Percentiles rank a stretch among this genome's conserved stretches.
phyloP scores from a whole-genome alignment of 2,797 vertebrate species.

The Crenichthys baileyi region DNA sequence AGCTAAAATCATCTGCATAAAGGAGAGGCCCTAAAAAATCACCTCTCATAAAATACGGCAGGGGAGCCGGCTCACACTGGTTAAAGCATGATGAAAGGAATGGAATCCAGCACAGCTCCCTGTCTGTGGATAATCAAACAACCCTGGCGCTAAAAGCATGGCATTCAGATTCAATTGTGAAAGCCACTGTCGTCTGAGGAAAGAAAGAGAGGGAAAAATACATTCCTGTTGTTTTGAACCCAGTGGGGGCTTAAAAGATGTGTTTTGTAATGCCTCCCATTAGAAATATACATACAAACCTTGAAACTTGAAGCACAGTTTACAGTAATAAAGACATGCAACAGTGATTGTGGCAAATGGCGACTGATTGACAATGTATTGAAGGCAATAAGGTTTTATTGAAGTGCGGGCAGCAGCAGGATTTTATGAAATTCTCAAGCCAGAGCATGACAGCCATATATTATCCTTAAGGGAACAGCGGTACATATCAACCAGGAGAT shows the following conservation, averaged over 20 bases:
- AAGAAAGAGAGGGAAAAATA: constrained; percentile 66
- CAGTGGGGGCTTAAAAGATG: constrained; percentile 66
- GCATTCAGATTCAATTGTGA: constrained; percentile 78
- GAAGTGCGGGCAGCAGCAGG: constrained; percentile 35
- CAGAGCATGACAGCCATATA: constrained; percentile 47
- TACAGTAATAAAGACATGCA: constrained; percentile 33
- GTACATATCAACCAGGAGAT: constrained; percentile 54
- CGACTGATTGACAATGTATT: constrained; percentile 51
- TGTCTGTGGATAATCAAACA: constrained; percentile 79
- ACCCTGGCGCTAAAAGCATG: constrained; percentile 75
- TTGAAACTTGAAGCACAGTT: constrained; percentile 31
- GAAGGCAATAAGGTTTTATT: constrained; percentile 64
- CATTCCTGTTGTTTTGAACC: constrained; percentile 74
- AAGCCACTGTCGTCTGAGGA: constrained; percentile 66
- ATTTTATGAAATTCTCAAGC: constrained; percentile 46
- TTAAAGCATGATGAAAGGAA: constrained; percentile 80
- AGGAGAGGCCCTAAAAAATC: constrained; percentile 78
- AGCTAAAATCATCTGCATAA: constrained; percentile 76
- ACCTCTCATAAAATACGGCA: constrained; percentile 75
- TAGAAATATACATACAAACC: constrained; percentile 54
- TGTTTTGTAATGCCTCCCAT: constrained; percentile 67
- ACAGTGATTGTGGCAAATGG: constrained; percentile 50
- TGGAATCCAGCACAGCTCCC: constrained; percentile 77
- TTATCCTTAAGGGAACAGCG: constrained; percentile 53
- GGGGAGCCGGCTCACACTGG: constrained; percentile 73